Percentiles rank a stretch among this genome's conserved stretches.
phyloP scores from a whole-genome alignment of 2,113 vertebrate species.

The Rhinoderma darwinii region DNA sequence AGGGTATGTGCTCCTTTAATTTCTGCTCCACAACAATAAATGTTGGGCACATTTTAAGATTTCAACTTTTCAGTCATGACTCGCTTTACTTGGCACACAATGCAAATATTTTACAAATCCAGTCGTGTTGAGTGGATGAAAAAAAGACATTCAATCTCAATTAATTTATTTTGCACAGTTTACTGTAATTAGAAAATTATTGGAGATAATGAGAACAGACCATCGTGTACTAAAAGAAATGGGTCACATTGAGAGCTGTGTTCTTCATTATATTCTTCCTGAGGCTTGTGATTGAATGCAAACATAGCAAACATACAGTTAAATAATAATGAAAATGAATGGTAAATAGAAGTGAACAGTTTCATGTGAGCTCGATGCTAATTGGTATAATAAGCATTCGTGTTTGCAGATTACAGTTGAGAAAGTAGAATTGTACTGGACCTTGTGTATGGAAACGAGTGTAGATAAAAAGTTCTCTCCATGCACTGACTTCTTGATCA shows the following conservation, averaged over 20 bases:
- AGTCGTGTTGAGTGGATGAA: neutral
- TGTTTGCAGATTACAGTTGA: neutral
- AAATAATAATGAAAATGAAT: neutral
- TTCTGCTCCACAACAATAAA: neutral
- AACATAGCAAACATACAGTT: neutral
- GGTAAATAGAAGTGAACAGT: neutral
- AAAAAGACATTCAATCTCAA: neutral
- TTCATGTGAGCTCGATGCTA: neutral
- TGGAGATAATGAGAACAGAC: slow-evolving; percentile 1
- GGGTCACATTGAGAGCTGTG: neutral
- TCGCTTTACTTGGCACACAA: neutral
- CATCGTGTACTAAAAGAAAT: neutral
- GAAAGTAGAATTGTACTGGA: neutral
- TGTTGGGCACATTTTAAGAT: neutral
- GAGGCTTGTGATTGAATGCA: neutral
- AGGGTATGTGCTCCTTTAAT: neutral
- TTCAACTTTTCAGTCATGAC: neutral
- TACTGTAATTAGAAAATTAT: neutral
- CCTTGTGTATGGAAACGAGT: neutral
- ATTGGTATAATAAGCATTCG: neutral
- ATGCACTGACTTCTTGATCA: too few relatives aligned
- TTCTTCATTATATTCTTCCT: neutral
- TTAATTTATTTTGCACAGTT: neutral
- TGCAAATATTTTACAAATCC: neutral
- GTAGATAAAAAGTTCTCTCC: too few relatives aligned